Percentiles rank a stretch among this genome's conserved stretches.
phyloP scores from a whole-genome alignment of 2,797 vertebrate species.

The Lophotriccus pileatus region DNA sequence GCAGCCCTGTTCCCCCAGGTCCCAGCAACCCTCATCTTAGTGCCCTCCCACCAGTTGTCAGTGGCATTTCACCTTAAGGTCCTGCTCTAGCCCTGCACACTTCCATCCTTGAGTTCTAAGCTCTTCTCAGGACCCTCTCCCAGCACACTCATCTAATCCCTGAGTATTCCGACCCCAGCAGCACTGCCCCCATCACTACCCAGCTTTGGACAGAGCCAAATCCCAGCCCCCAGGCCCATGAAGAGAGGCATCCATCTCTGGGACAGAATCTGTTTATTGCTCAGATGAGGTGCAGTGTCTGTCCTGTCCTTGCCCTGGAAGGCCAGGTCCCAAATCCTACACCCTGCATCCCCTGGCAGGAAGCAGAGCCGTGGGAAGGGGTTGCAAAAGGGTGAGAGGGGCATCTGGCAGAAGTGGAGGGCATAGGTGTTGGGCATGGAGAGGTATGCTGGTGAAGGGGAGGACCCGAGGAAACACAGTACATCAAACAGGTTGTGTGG shows the following conservation, averaged over 20 bases:
- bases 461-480: not conserved
- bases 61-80: not conserved
- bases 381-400: not conserved
- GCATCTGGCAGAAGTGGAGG: not conserved
- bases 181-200: not conserved
- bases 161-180: not conserved
- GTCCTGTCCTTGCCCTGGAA: not conserved
- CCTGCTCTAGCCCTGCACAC: not conserved
- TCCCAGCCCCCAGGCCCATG: slow-evolving; percentile 56
- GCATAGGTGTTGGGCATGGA: not conserved
- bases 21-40: not conserved
- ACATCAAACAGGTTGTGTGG: not conserved
- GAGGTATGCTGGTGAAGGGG: not conserved
- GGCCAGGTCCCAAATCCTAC: not conserved
- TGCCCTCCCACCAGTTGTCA: not conserved
- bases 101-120: not conserved
- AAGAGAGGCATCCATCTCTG: slow-evolving; percentile 60
- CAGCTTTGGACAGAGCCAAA: not conserved
- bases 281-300: not conserved
- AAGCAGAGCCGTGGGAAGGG: not conserved
- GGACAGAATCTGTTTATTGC: slow-evolving; percentile 64
- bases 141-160: not conserved
- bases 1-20: not conserved
- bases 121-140: not conserved
- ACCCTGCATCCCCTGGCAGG: not conserved